Evolutionary conservation across 2,113 vertebrate genomes (phyloP), one percentile per base, ranked within the genome.

Genomic region (Blennius ocellaris): DNA sequence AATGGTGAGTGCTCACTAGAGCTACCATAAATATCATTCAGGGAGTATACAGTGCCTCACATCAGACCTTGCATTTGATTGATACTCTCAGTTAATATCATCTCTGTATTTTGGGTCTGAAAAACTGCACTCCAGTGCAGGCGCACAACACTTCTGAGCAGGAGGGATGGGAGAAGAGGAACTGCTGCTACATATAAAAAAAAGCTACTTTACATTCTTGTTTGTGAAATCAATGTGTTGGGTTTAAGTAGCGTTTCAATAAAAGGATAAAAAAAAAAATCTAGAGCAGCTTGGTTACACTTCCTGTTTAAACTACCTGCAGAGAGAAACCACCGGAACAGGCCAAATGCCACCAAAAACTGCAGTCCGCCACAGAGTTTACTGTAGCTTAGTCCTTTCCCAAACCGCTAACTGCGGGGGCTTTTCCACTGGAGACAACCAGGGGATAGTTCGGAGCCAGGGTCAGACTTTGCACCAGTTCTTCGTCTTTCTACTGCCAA

Each of bases 261-360:
- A 49, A 11, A 11, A 8, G 21, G 37, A 17, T 15, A 55, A 5
- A 7, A 15, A 45, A 38, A 30, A 30, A 38, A 11, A 60, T 37
- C 37, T 3, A 6, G 7, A 51, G 8, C 0, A 36, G 16, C 44
- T 36, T 49, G 30, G 38, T 80, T 5, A 49, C 53, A 56, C 44
- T 59, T 70, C 2, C 21, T 62, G 59, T 66, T 67, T 37, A 65
- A 61, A 52, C 6, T 50, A 30, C 36, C 67, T 52, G 21, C 44
- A 53, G 49, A 39, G 12, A 65, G 50, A 69, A 8, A 60, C 16
- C 37, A 58, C 14, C 16, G 37, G 21, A 41, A 65, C 37, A 48
- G 6, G 53, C 61, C 55, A 60, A 71, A 68, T 73, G 68, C 48
- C 63, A 41, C 43, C 40, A 62, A 73, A 62, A 73, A 78, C 41